phyloP scores from a whole-genome alignment of 2,113 vertebrate species.

The Sander lucioperca region DNA sequence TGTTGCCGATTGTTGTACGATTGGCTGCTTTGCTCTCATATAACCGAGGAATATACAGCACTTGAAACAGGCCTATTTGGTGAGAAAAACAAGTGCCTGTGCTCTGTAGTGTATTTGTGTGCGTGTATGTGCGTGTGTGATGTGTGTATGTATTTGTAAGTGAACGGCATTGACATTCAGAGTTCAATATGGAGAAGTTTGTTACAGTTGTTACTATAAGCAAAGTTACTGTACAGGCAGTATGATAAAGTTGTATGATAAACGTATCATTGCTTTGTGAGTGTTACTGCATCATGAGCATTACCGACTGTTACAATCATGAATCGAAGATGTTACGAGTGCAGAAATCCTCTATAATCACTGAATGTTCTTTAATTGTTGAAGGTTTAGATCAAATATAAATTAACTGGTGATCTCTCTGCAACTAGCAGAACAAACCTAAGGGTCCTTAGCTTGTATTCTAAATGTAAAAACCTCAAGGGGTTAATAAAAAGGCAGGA shows the following conservation, averaged over 20 bases:
- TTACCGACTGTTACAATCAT: conserved; percentile 70
- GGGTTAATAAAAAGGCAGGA: conserved; percentile 34
- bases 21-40: conserved; percentile 63
- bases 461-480: conserved; percentile 36
- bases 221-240: conserved; percentile 31
- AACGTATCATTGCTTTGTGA: conserved; percentile 57
- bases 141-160: conserved; percentile 54
- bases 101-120: conserved; percentile 63
- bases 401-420: conserved; percentile 30
- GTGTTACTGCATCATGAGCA: conserved; percentile 66
- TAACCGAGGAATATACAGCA: conserved; percentile 70
- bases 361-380: conserved; percentile 63
- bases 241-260: conserved; percentile 48
- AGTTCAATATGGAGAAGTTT: conserved; percentile 50
- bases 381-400: conserved; percentile 44
- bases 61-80: conserved; percentile 79
- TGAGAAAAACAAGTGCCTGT: conserved; percentile 79
- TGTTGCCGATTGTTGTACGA: conserved; percentile 29
- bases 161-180: conserved; percentile 57
- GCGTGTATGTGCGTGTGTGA: conserved; percentile 46
- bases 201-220: conserved; percentile 50
- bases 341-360: conserved; percentile 56
- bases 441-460: conserved; percentile 44
- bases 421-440: conserved; percentile 51
- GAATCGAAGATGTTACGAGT: conserved; percentile 49